phyloP scores from a whole-genome alignment of 1,140 invertebrate genomes.

The Melitaea cinxia region DNA sequence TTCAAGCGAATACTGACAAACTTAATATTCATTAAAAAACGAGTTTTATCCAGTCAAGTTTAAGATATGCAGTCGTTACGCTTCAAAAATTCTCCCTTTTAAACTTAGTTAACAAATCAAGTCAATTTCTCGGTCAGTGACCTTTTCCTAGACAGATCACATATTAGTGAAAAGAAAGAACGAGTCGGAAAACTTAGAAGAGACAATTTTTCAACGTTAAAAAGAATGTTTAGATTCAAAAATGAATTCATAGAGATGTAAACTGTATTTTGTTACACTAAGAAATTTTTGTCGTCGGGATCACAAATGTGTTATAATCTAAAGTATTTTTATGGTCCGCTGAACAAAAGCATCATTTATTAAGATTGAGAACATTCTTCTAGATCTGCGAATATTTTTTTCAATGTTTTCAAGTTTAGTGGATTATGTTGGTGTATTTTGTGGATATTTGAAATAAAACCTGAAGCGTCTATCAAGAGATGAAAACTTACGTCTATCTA shows the following conservation, averaged over 20 bases:
- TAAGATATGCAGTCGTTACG: no score
- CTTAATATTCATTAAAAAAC: no score
- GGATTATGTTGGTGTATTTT: slow-evolving; percentile 2
- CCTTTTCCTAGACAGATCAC: no score
- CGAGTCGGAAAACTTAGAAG: slow-evolving; percentile 15
- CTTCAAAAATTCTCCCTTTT: no score
- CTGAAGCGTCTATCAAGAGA: neutral
- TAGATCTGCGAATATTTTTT: slow-evolving; percentile 13
- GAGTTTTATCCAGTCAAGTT: no score
- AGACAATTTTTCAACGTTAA: neutral
- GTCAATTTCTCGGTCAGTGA: no score
- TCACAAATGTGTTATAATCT: slow-evolving; percentile 37
- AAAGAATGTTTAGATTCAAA: neutral
- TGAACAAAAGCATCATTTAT: slow-evolving; percentile 17
- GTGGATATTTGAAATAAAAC: slow-evolving; percentile 1
- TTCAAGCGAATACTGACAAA: no score
- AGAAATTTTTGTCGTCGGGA: neutral
- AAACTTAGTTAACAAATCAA: no score
- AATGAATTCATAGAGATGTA: slow-evolving; percentile 3
- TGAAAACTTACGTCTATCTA: neutral
- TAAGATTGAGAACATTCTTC: slow-evolving; percentile 12
- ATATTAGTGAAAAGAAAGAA: no score
- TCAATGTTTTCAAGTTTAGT: slow-evolving; percentile 15
- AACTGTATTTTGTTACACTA: slow-evolving; percentile 16
- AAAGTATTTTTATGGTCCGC: slow-evolving; percentile 38